These are phyloP conservation scores for Acleris cristana DNA, from an alignment of 2,888 invertebrate species.

Conservation along the genomic window DNA sequence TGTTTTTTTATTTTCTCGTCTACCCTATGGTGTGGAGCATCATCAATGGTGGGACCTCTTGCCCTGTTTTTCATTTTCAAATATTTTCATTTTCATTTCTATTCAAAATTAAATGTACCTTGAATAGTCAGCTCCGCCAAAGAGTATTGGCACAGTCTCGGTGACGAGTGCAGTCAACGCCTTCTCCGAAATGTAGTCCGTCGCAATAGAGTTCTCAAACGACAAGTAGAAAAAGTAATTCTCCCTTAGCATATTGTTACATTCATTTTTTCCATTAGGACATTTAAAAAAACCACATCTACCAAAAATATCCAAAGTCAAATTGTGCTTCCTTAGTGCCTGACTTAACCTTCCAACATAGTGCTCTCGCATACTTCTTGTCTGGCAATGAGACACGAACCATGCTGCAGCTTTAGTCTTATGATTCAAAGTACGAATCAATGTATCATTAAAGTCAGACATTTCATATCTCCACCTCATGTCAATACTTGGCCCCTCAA, in stretches of 20 bases:
- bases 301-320: slow-evolving; percentile 56
- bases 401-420: slow-evolving; percentile 51
- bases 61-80: too few relatives aligned
- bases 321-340: slow-evolving; percentile 43
- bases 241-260: slow-evolving; percentile 44
- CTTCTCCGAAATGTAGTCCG: too few relatives aligned
- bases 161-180: too few relatives aligned
- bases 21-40: slow-evolving; percentile 64
- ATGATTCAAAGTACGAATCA: slow-evolving; percentile 40
- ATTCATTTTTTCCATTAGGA: slow-evolving; percentile 42
- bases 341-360: slow-evolving; percentile 43
- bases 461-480: slow-evolving; percentile 59
- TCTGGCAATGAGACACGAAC: slow-evolving; percentile 56
- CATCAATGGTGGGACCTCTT: slow-evolving; percentile 37
- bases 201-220: slow-evolving; percentile 55
- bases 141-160: too few relatives aligned
- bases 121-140: too few relatives aligned
- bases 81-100: too few relatives aligned
- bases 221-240: slow-evolving; percentile 63
- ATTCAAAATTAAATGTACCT: too few relatives aligned
- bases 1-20: too few relatives aligned
- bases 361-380: slow-evolving; percentile 45
- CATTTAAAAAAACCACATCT: slow-evolving; percentile 52
- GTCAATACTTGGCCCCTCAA: slow-evolving; percentile 54
- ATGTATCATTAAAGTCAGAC: slow-evolving; percentile 48